Evolutionary conservation across 2,113 vertebrate genomes (phyloP).

Genomic region (Megaceryle maxima): DNA sequence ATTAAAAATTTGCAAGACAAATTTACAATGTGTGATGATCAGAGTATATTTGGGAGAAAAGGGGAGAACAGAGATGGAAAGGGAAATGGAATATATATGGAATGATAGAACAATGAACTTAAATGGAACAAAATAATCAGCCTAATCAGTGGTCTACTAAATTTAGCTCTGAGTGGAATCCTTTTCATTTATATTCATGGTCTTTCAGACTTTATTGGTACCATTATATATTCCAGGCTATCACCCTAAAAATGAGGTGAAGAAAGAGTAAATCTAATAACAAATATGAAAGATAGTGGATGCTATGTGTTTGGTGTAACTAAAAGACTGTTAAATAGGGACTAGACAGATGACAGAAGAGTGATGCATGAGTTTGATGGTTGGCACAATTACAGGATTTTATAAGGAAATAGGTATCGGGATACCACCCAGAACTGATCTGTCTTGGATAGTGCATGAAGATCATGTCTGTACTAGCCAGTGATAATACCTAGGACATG

Average conservation of each 20-base stretch:
- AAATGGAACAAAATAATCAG: constrained; percentile 42
- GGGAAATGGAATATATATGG: constrained; percentile 43
- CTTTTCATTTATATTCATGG: neutral
- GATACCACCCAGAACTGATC: neutral
- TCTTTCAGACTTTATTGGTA: neutral
- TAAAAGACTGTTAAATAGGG: neutral
- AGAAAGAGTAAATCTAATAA: neutral
- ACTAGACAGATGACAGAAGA: neutral
- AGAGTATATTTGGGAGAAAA: constrained; percentile 1
- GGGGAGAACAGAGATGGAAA: neutral
- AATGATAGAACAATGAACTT: constrained; percentile 35
- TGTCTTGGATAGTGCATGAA: neutral
- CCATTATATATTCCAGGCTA: neutral
- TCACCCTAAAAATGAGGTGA: neutral
- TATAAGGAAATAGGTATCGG: neutral
- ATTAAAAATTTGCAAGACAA: constrained; percentile 19
- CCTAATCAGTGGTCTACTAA: constrained; percentile 17
- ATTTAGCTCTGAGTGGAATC: constrained; percentile 16
- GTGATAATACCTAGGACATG: fast-evolving
- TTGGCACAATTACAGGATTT: neutral
- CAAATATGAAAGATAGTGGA: neutral
- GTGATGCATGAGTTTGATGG: neutral
- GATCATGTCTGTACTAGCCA: fast-evolving
- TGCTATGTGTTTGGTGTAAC: neutral
- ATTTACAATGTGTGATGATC: constrained; percentile 1